Conservation (phyloP, 2,113 vertebrate species). For the Lamprologus speciosus region DNA sequence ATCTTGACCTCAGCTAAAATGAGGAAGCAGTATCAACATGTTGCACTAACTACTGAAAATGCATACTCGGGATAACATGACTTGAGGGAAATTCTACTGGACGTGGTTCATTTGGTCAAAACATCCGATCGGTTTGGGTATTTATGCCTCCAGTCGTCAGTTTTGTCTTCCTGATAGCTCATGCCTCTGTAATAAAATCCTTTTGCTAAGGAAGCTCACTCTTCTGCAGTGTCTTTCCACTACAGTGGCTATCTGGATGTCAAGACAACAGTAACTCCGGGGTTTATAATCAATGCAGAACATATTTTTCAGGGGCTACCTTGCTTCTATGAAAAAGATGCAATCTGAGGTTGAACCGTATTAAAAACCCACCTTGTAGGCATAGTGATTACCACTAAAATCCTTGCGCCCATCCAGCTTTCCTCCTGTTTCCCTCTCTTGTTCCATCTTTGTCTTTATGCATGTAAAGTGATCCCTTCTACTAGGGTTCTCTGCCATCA, state of each 20-base stretch:
- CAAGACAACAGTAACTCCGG: not conserved
- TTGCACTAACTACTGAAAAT: not conserved
- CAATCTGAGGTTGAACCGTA: not conserved
- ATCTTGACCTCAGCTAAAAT: not conserved
- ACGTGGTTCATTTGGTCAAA: not conserved
- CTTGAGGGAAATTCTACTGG: not conserved
- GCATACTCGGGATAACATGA: not conserved
- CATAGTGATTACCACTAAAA: not conserved
- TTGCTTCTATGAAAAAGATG: not conserved
- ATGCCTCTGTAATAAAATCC: not conserved
- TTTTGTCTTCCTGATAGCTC: not conserved
- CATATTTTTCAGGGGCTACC: not conserved
- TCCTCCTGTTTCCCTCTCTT: not conserved
- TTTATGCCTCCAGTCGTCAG: not conserved
- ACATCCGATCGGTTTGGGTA: not conserved
- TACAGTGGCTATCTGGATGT: not conserved
- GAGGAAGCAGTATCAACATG: not conserved
- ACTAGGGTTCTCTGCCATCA: not conserved
- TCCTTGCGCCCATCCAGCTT: not conserved
- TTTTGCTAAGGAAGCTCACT: not conserved
- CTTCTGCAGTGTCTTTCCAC: accelerated
- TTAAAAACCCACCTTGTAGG: not conserved
- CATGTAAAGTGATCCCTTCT: not conserved
- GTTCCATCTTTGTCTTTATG: not conserved
- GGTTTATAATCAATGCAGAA: accelerated